Evolutionary conservation across 2,888 invertebrate species (phyloP), one percentile per base, ranked within the genome.

Genomic region (Phorcus lineatus): DNA sequence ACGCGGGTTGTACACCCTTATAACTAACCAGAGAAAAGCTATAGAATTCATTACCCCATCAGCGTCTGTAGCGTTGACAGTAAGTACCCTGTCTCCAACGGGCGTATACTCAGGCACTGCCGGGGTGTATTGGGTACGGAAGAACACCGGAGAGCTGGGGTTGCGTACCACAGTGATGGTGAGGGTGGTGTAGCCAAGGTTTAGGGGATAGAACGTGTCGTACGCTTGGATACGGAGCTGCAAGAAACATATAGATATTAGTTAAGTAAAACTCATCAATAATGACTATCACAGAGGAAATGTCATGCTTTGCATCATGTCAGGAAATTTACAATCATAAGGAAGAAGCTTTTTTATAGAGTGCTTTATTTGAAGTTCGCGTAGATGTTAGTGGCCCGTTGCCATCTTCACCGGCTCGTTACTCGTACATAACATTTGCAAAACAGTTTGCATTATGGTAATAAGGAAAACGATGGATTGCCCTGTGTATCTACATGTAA

Each of bases 81-180:
- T 85, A n/a, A 87, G 67, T 13, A 88, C 82, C 3, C 82, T 80
- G 17, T 82, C 75, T 19, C 86, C 86, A 16, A 86, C 78, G 31
- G 85, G 81, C 75, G 80, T 82, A 75, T 85, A 83, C 52, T 89
- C 89, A 70, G 83, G 82, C 54, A 89, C 83, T 0, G 85, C 86
- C 17, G 77, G 80, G 16, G 70, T n/a, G 74, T 88, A 88, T 67
- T 86, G 86, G 28, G 74, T 62, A 16, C 28, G 79, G 17, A 81
- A 76, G 62, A 98, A 98, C 78, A 95, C 95, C 0, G 98, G 98
- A 0, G 95, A 81, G 81, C 85, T 89, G 11, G 90, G 90, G 80
- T 92, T 92, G 9, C 91, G 85, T 9, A 86, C 84, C 11, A 91
- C 90, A 19, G 80, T 86, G 80, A 92, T 87, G 3, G 80, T 81